Conservation (phyloP, 1,140 invertebrate species). For the Papilio helenus region DNA sequence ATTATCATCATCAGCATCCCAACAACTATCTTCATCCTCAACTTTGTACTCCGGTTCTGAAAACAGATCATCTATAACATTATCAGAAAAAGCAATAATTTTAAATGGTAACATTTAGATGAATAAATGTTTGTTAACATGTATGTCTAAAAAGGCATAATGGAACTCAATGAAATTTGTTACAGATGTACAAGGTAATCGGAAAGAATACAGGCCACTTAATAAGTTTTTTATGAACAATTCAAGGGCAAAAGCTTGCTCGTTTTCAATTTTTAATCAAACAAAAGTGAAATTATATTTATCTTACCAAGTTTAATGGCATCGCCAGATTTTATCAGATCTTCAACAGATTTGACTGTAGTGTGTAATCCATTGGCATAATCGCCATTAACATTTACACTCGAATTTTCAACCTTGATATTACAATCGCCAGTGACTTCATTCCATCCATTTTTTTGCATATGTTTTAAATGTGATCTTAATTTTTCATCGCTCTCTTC, state of each 20-base stretch:
- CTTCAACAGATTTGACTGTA: conserved; percentile 29
- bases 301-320: conserved; percentile 55
- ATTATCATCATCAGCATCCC: conserved; percentile 65
- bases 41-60: conserved; percentile 44
- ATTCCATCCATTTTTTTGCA: conserved; percentile 13
- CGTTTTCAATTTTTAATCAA: no score
- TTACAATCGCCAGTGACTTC: neutral
- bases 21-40: conserved; percentile 44
- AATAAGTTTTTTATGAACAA: no score
- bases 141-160: no score
- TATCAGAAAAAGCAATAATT: neutral
- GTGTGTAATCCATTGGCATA: conserved; percentile 32
- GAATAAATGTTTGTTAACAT: no score
- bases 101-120: no score
- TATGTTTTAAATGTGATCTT: conserved; percentile 52
- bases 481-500: conserved; percentile 63
- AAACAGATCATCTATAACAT: neutral
- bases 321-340: conserved; percentile 44
- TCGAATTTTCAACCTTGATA: conserved; percentile 14
- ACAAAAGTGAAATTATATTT: neutral
- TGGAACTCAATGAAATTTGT: no score
- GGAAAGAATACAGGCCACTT: no score
- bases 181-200: no score
- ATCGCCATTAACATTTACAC: conserved; percentile 19
- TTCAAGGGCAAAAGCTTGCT: no score